Evolutionary conservation across 2,797 vertebrate species (phyloP).

Genomic region (Vespertilio murinus): DNA sequence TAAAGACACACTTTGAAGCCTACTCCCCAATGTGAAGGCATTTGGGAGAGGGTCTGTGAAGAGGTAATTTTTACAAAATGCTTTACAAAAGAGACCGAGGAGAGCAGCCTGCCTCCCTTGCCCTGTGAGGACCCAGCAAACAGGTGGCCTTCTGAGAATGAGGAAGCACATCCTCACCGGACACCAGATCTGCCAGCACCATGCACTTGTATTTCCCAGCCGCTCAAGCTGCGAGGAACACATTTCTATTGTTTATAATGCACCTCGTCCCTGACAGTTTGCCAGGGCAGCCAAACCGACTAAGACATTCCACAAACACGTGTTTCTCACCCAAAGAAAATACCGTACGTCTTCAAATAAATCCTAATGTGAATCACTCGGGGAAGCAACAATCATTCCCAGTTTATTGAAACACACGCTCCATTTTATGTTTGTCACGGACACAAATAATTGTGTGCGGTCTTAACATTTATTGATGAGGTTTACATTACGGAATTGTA

Average conservation of each 20-base stretch:
- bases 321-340: background rate
- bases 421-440: background rate
- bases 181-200: background rate
- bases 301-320: background rate
- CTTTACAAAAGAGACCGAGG: background rate
- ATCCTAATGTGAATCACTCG: background rate
- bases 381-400: background rate
- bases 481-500: rapidly evolving
- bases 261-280: background rate
- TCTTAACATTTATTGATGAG: background rate
- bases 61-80: background rate
- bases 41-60: background rate
- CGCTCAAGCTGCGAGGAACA: background rate
- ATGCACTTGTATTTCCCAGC: background rate
- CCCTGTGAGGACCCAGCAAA: background rate
- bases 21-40: background rate
- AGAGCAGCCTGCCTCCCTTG: no score
- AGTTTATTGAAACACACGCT: background rate
- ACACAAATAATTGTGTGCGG: background rate
- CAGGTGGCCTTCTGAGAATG: no score
- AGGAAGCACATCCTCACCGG: background rate
- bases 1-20: background rate
- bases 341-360: background rate
- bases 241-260: background rate
- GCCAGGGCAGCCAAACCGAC: background rate